Percentiles rank a stretch among this genome's conserved stretches.
Conservation (phyloP, 2,888 invertebrate genomes). For the Aphodius granarius region DNA sequence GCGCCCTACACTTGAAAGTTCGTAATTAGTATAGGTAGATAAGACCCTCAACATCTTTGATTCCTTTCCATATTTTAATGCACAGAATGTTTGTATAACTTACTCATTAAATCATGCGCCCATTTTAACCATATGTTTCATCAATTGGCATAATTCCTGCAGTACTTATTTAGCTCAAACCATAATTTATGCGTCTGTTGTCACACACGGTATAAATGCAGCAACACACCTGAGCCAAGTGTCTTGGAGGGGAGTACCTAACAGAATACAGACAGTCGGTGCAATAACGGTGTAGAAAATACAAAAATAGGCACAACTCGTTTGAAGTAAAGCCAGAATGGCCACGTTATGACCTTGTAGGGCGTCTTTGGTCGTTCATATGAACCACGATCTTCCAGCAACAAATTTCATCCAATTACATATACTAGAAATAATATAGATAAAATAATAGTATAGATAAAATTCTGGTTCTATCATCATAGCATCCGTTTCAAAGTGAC, state of each 20-base stretch:
- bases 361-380: not conserved
- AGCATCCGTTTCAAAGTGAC: not conserved
- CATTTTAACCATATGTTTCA: not conserved
- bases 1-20: too few relatives aligned
- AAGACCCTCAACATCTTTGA: too few relatives aligned
- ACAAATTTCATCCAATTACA: not conserved
- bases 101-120: not conserved
- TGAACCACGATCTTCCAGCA: not conserved
- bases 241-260: not conserved
- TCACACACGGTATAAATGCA: not conserved
- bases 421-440: too few relatives aligned
- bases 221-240: not conserved
- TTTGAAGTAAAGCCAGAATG: conserved; percentile 3
- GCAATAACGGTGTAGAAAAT: not conserved
- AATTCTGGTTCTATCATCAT: too few relatives aligned
- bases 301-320: conserved; percentile 6
- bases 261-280: not conserved
- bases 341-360: not conserved
- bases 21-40: too few relatives aligned
- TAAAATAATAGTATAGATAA: too few relatives aligned
- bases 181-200: not conserved
- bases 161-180: not conserved
- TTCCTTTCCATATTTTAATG: too few relatives aligned
- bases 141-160: not conserved
- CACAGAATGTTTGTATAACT: not conserved